Evolutionary conservation across 2,797 vertebrate genomes (phyloP), one percentile per base, ranked within the genome.

Genomic region (Halcyon smyrnensis): DNA sequence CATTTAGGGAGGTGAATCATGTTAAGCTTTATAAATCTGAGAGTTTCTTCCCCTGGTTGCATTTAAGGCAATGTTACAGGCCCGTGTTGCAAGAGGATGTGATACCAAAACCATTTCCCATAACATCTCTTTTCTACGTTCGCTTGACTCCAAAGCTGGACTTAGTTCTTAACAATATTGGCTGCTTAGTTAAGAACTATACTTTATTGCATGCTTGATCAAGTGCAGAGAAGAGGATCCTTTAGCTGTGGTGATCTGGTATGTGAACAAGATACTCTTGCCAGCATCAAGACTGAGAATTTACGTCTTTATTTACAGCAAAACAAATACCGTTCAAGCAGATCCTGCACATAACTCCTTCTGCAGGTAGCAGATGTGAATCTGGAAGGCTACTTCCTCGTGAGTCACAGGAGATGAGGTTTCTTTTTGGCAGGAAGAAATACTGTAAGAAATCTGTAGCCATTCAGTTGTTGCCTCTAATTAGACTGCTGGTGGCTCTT

Each of bases 11-110:
- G 17, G 19, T 90, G 63, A 93, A 79, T 67, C 2, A 37, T 6
- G 19, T 79, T 75, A 45, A 39, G 12, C n/a, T 59, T 73, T 54
- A 46, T 82, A 63, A 84, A 68, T 46, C 23, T 27, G 20, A 81
- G 62, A 79, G 82, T 78, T 81, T 88, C 25, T 54, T 86, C 16
- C 27, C 4, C 15, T 56, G n/a, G 2, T 77, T 80, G 53, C 41
- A 24, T 59, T 85, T 69, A 57, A 84, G 36, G 8, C 12, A 25
- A 3, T 3, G 12, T 82, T 67, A 41, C 16, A 48, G 11, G 15
- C 12, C 36, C 15, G 56, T 43, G 5, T 34, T 81, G 41, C 2
- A 0, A n/a, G 77, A 75, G 11, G 43, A 19, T 2, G 0, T 13
- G 50, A 27, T 62, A 34, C 5, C 6, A 32, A 78, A 90, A 30